Evolutionary conservation across 2,888 invertebrate species (phyloP).

Genomic region (Cabera pusaria): DNA sequence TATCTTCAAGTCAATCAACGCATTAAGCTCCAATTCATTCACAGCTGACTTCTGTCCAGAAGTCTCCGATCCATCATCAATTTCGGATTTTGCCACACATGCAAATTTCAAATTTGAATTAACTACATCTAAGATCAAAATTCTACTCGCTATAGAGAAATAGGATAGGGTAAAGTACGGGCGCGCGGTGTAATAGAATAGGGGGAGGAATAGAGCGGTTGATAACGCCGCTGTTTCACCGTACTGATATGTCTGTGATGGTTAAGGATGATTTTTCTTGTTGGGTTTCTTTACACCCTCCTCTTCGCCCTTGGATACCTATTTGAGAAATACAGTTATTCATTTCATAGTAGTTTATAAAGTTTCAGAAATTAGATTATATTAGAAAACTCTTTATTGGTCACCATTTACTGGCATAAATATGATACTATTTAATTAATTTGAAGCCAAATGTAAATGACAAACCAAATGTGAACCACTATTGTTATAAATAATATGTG

Average conservation of each 20-base stretch:
- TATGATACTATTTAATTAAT: too few relatives aligned
- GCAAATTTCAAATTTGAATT: constrained; percentile 19
- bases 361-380: too few relatives aligned
- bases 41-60: too few relatives aligned
- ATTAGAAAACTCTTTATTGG: too few relatives aligned
- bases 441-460: too few relatives aligned
- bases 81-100: background rate
- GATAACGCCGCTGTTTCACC: constrained; percentile 62
- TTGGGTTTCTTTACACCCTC: constrained; percentile 92
- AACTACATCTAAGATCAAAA: constrained; percentile 12
- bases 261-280: constrained; percentile 89
- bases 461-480: too few relatives aligned
- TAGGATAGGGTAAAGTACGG: constrained; percentile 34
- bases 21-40: too few relatives aligned
- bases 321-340: too few relatives aligned
- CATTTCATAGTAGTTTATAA: too few relatives aligned
- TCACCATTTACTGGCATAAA: too few relatives aligned
- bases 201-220: constrained; percentile 39
- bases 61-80: constrained; percentile 1
- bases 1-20: too few relatives aligned
- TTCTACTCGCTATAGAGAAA: constrained; percentile 19
- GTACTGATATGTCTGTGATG: constrained; percentile 75
- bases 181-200: constrained; percentile 43
- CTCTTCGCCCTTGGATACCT: constrained; percentile 86
- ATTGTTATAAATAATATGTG: too few relatives aligned